Evolutionary conservation across 1,140 invertebrate genomes (phyloP), one percentile per base, ranked within the genome.

Genomic region (Cardiocondyla obscurior): DNA sequence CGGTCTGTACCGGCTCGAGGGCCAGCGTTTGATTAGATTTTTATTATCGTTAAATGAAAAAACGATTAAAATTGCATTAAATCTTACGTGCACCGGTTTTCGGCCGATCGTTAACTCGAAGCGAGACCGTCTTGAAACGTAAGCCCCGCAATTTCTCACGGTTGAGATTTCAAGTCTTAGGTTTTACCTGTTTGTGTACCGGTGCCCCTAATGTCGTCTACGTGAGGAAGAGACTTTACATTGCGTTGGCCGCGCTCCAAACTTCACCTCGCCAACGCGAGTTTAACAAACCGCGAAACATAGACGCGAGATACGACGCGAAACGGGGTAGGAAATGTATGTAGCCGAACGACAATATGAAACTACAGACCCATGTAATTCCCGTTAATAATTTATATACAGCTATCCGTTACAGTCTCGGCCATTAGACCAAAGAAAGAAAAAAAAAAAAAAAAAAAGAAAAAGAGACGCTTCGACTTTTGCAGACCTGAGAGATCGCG

Each of bases 171-270:
- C n/a, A n/a, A n/a, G n/a, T n/a, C n/a, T n/a, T n/a, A n/a, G n/a
- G n/a, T n/a, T n/a, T n/a, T n/a, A n/a, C n/a, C n/a, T n/a, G n/a
- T n/a, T n/a, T n/a, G n/a, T n/a, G n/a, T n/a, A n/a, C n/a, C n/a
- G n/a, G n/a, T n/a, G n/a, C n/a, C n/a, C n/a, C n/a, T 89, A 89
- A 88, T 60, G 85, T 90, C 88, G 86, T 90, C 84, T 87, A 88
- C 82, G 81, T 82, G 81, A 87, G 72, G 74, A 85, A 49, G 74
- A 67, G 74, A 79, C 74, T 79, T 79, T 79, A 79, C 53, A 69
- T 55, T 67, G 42, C 36, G 25, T 53, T 79, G 62, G 62, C 74
- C 53, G 74, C 74, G 62, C 69, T 69, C 74, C 62, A 79, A 79
- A 55, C 62, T 67, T 79, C 64, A 62, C 62, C 44, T 46, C 46